Conservation (phyloP, 2,888 invertebrate genomes). For the Cyrtodaria siliqua region DNA sequence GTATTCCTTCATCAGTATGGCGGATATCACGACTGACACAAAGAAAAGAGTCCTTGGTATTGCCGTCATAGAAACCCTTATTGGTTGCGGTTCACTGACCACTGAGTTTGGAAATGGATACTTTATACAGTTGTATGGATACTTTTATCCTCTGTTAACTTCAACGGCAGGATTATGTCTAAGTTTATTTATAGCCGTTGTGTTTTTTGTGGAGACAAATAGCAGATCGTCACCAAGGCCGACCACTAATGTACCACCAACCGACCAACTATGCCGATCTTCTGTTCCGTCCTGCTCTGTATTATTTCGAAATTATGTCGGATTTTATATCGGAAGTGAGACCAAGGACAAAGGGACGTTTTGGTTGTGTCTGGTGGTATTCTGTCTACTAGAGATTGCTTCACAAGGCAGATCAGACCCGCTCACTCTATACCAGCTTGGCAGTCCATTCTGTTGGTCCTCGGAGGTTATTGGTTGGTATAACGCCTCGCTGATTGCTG, state of each 20-base stretch:
- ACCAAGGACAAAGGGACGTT: constrained; percentile 5
- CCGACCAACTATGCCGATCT: not conserved
- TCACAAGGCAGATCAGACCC: constrained; percentile 9
- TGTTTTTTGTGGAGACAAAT: constrained; percentile 16
- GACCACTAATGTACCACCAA: not conserved
- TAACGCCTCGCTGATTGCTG: not conserved
- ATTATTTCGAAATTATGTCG: constrained; percentile 8
- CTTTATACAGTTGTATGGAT: constrained; percentile 30
- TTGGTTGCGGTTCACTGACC: constrained; percentile 22
- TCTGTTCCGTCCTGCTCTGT: not conserved
- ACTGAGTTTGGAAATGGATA: constrained; percentile 37
- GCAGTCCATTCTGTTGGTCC: constrained; percentile 37
- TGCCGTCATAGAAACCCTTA: constrained; percentile 23
- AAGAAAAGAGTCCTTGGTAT: constrained; percentile 18
- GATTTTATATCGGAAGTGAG: constrained; percentile 11
- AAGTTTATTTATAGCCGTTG: not conserved
- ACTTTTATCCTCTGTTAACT: constrained; percentile 32
- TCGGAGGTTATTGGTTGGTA: constrained; percentile 25
- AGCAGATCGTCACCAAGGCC: not conserved
- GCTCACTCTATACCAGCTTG: constrained; percentile 24
- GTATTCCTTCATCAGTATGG: constrained; percentile 12
- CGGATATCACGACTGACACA: constrained; percentile 23
- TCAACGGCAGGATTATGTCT: not conserved
- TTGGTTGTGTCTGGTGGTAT: constrained; percentile 17
- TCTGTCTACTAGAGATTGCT: constrained; percentile 5